Percentiles rank a stretch among this genome's conserved stretches.
phyloP scores from a whole-genome alignment of 2,888 invertebrate genomes.

The Chirona hameri region DNA sequence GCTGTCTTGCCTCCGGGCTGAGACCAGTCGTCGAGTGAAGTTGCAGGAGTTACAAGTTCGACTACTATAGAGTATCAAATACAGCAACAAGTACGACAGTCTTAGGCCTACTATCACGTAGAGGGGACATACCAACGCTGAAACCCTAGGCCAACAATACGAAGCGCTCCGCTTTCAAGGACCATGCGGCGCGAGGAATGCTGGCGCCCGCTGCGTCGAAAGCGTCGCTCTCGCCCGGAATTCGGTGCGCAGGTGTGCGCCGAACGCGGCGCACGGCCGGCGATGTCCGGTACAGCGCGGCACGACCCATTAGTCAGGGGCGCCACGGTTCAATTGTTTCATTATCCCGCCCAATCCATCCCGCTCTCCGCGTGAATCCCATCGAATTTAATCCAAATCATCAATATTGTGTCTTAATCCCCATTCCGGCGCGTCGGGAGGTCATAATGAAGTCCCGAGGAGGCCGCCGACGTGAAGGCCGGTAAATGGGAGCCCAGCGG shows the following conservation, averaged over 20 bases:
- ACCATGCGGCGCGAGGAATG: not conserved
- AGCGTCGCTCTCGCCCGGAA: not conserved
- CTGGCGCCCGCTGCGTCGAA: not conserved
- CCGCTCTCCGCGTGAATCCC: not conserved
- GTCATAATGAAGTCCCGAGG: not conserved
- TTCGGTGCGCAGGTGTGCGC: not conserved
- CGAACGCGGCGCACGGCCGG: not conserved
- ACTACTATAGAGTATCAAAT: too few species aligned
- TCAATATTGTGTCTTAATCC: slow-evolving; percentile 12
- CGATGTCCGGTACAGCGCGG: not conserved
- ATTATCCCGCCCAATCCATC: slow-evolving; percentile 11
- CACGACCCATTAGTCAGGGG: not conserved
- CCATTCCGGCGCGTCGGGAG: not conserved
- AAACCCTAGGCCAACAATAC: not conserved
- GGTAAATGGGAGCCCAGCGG: too few species aligned
- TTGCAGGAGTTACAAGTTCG: too few species aligned
- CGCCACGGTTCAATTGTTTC: not conserved
- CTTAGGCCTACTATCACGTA: not conserved
- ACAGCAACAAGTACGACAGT: too few species aligned
- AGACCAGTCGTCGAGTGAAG: too few species aligned
- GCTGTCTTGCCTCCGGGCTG: too few species aligned
- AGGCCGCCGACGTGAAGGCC: not conserved
- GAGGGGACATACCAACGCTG: too few species aligned
- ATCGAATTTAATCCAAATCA: slow-evolving; percentile 23
- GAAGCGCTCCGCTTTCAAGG: not conserved